These are phyloP conservation scores for Enteromius unitaeniatus DNA, from an alignment of 2,797 vertebrate genomes.

Conservation along the genomic window DNA sequence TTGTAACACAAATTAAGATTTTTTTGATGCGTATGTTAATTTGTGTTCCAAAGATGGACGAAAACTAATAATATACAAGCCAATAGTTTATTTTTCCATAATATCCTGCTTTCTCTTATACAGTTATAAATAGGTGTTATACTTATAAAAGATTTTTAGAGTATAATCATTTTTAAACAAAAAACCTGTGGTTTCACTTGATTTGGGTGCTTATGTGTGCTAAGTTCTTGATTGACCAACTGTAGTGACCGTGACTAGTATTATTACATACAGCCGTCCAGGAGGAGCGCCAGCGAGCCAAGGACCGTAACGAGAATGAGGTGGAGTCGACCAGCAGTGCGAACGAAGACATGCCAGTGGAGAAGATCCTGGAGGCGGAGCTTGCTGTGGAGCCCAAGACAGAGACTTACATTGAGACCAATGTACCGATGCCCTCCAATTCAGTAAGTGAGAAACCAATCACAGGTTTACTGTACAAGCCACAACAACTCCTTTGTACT, in stretches of 20 bases:
- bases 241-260: slow-evolving; percentile 85
- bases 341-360: slow-evolving; percentile 98
- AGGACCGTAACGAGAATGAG: slow-evolving; percentile 93
- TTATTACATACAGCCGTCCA: slow-evolving; percentile 91
- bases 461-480: background rate
- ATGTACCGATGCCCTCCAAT: slow-evolving; percentile 87
- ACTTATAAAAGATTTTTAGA: background rate
- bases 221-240: slow-evolving; percentile 55
- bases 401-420: slow-evolving; percentile 95
- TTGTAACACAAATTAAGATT: background rate
- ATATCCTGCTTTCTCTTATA: background rate
- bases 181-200: background rate
- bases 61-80: background rate
- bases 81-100: background rate
- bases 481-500: background rate
- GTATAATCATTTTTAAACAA: background rate
- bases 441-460: slow-evolving; percentile 82
- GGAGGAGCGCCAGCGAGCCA: slow-evolving; percentile 96
- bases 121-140: background rate
- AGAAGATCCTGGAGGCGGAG: slow-evolving; percentile 97
- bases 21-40: background rate
- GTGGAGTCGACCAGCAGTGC: slow-evolving; percentile 93
- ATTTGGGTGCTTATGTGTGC: background rate
- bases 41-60: background rate
- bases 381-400: slow-evolving; percentile 98